Conservation (phyloP, 2,113 vertebrate species). For the Meleagris gallopavo region DNA sequence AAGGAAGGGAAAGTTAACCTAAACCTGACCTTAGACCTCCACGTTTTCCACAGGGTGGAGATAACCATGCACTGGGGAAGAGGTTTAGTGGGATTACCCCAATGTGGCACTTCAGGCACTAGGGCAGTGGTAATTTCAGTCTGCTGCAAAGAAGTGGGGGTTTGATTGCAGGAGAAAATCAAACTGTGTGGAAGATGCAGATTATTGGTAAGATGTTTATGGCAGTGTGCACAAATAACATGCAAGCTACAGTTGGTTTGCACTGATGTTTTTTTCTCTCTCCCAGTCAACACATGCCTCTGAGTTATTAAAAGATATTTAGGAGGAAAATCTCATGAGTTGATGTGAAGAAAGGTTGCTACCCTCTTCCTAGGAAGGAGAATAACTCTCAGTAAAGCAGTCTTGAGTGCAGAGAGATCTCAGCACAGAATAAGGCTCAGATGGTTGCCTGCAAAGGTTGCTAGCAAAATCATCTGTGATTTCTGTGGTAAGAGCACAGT, state of each 20-base stretch:
- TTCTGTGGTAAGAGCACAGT: neutral
- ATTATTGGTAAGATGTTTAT: neutral
- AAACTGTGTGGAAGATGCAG: neutral
- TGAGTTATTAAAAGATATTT: neutral
- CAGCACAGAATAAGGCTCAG: neutral
- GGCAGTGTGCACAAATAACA: neutral
- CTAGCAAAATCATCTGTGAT: neutral
- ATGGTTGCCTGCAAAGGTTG: neutral
- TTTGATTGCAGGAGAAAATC: neutral
- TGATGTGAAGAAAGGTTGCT: neutral
- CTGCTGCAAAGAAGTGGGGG: neutral
- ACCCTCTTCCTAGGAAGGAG: neutral
- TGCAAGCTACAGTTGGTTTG: neutral
- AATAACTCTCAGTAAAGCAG: neutral
- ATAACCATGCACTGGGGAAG: neutral
- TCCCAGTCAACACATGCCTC: neutral
- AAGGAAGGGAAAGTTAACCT: neutral
- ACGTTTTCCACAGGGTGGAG: neutral
- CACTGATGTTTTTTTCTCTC: neutral
- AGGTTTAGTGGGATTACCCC: neutral
- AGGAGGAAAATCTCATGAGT: neutral
- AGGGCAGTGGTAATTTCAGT: neutral
- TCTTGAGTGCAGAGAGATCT: neutral
- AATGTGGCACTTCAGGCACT: accelerated
- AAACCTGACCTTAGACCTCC: neutral